Evolutionary conservation across 2,113 vertebrate species (phyloP), one percentile per base, ranked within the genome.

Genomic region (Tragelaphus strepsiceros): DNA sequence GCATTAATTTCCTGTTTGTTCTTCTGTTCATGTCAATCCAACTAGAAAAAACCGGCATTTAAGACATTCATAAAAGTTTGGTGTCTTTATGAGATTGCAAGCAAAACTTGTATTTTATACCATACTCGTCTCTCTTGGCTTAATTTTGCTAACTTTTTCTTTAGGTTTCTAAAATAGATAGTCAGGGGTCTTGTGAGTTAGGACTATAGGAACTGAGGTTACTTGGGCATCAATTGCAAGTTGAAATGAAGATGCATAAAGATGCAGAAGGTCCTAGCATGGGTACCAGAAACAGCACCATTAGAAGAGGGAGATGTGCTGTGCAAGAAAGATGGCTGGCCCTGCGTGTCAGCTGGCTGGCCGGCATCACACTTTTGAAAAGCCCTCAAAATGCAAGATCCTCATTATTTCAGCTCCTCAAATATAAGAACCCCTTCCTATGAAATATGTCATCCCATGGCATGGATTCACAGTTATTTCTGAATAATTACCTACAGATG

Each of bases 1-100:
- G 54, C 97, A 96, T 98, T 96, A 86, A 43, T 95, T 74, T 96
- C 86, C 95, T 83, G 43, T 88, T 91, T 97, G 97, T 97, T 74
- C 80, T 93, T 88, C 64, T 95, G 54, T 81, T 93, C 58, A 11
- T 86, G 51, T 92, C 53, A 74, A 46, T 83, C 30, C 84, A 0
- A 64, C 28, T 95, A 62, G 80, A 67, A 94, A 96, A 96, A 90
- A 11, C n/a, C 88, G 64, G 39, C 80, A 22, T 64, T 54, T 90
- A 94, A 85, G 26, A 62, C 7, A 16, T 91, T 91, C 91, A 80
- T 97, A 88, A 81, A 43, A 39, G 24, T 74, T 96, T 82, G 13
- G 12, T 85, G 9, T 62, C 49, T 87, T 84, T 43, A 86, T 61
- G 91, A 4, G 26, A 8, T 93, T 97, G 91, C 94, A 95, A 96